Evolutionary conservation across 2,888 invertebrate species (phyloP).

Genomic region (Pandemis corylana): DNA sequence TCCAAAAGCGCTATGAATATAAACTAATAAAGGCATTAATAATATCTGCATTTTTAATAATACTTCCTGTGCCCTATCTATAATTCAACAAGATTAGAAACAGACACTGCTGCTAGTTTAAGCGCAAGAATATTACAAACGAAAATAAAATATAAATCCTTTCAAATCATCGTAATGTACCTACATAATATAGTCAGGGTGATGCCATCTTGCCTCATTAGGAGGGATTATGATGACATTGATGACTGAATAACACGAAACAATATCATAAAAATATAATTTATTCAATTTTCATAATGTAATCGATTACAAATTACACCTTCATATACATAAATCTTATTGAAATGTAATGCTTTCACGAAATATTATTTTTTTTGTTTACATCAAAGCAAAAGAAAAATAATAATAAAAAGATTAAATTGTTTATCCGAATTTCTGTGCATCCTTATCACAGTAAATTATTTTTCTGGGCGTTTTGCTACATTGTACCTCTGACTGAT

Average conservation of each 20-base stretch:
- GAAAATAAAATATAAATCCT: neutral
- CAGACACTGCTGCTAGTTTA: no score
- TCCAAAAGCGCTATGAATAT: conserved; percentile 9
- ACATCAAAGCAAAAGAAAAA: no score
- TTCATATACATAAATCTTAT: conserved; percentile 10
- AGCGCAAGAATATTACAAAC: neutral
- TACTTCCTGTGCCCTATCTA: neutral
- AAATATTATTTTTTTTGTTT: neutral
- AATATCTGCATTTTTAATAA: neutral
- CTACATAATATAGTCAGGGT: neutral
- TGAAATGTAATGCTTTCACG: neutral
- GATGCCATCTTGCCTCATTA: neutral
- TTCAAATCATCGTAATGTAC: neutral
- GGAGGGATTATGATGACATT: conserved; percentile 12
- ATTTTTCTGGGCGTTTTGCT: no score
- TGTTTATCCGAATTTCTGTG: no score
- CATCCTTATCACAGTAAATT: no score
- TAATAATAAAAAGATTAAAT: no score
- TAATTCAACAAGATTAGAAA: neutral
- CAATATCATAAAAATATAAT: conserved; percentile 30
- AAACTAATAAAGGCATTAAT: neutral
- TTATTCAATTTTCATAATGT: conserved; percentile 24
- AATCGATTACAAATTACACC: conserved; percentile 16
- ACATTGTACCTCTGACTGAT: no score
- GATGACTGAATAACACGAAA: conserved; percentile 19